Percentiles rank a stretch among this genome's conserved stretches.
Evolutionary conservation across 2,888 invertebrate species (phyloP).

Genomic region (Parapristionchus giblindavisi): DNA sequence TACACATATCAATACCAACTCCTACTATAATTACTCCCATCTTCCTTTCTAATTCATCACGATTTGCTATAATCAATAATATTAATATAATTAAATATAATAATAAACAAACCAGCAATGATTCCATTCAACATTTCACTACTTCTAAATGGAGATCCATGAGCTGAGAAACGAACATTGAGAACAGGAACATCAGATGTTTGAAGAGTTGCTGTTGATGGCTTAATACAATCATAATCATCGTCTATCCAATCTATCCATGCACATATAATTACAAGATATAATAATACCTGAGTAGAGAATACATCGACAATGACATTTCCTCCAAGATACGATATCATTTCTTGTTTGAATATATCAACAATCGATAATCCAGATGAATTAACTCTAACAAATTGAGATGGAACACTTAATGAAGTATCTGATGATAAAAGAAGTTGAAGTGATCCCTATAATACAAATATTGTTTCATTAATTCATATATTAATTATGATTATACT

Average conservation of each 20-base stretch:
- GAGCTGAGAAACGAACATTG: conserved; percentile 66
- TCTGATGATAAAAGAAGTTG: conserved; percentile 58
- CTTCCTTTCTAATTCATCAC: conserved; percentile 79
- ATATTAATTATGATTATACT: conserved; percentile 26
- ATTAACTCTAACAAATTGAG: conserved; percentile 55
- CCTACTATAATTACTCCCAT: conserved; percentile 62
- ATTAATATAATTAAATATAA: background rate
- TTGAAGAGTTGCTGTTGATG: conserved; percentile 59
- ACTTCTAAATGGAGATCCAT: conserved; percentile 46
- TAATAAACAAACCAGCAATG: conserved; percentile 20
- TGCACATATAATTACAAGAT: background rate
- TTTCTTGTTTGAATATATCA: conserved; percentile 71
- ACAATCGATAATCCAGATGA: conserved; percentile 48
- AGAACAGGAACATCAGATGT: conserved; percentile 55
- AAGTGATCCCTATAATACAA: conserved; percentile 50
- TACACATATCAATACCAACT: conserved; percentile 84
- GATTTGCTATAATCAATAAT: conserved; percentile 73
- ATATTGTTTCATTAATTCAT: background rate
- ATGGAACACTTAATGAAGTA: conserved; percentile 49
- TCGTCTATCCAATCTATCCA: background rate
- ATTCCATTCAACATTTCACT: conserved; percentile 26
- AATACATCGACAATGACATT: conserved; percentile 87
- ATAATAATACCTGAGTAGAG: conserved; percentile 80
- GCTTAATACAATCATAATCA: conserved; percentile 37
- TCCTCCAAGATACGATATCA: conserved; percentile 81